Conservation (phyloP, 2,113 vertebrate species). For the Spizaetus ornatus region DNA sequence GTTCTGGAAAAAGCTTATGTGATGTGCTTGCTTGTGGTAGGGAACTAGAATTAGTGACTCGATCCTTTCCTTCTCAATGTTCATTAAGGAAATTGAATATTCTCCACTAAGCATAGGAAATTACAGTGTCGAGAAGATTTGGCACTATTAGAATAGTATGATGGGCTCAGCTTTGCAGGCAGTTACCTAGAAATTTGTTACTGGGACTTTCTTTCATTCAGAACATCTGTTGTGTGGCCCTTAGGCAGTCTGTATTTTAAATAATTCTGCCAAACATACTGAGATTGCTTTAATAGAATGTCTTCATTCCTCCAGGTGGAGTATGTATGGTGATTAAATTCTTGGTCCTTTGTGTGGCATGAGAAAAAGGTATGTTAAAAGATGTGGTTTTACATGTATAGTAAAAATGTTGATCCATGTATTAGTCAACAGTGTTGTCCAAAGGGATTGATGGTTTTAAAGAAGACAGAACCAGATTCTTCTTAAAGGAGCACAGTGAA, state of each 20-base stretch:
- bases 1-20: neutral
- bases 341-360: neutral
- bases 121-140: neutral
- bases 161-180: neutral
- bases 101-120: neutral
- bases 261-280: neutral
- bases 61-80: neutral
- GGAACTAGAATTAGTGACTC: neutral
- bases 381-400: neutral
- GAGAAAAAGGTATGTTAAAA: neutral
- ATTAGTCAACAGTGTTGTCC: neutral
- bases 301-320: neutral
- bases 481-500: neutral
- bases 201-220: neutral
- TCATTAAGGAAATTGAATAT: neutral
- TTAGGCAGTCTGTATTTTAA: neutral
- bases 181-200: neutral
- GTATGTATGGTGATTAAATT: neutral
- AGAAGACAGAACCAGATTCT: neutral
- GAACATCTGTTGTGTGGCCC: neutral
- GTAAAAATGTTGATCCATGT: neutral
- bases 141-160: neutral
- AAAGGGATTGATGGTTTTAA: neutral
- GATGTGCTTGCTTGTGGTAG: neutral
- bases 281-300: neutral